A percentile compares a stretch with the other conserved stretches of the same genome.
phyloP scores from a whole-genome alignment of 2,113 vertebrate species.

The Platichthys flesus region DNA sequence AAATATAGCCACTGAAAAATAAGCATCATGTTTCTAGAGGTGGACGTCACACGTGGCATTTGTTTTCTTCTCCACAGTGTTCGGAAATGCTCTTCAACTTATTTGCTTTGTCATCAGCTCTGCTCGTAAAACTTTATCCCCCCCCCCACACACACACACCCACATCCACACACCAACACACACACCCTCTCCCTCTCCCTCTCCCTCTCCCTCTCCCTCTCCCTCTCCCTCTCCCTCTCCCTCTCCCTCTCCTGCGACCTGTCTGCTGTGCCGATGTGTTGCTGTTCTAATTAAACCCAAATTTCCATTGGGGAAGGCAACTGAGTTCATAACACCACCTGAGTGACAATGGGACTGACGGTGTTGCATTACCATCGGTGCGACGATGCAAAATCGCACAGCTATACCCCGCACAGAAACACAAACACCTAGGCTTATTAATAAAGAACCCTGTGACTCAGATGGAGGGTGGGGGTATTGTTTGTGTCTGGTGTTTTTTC shows the following conservation, averaged over 20 bases:
- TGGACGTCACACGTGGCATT: neutral
- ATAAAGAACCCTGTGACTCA: constrained; percentile 19
- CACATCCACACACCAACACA: neutral
- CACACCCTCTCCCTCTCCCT: neutral
- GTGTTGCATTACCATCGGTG: constrained; percentile 44
- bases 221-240: too few relatives aligned
- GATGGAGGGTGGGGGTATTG: constrained; percentile 8
- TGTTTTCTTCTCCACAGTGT: neutral
- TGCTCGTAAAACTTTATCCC: neutral
- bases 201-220: too few relatives aligned
- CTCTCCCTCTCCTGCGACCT: constrained; percentile 13
- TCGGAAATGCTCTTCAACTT: neutral
- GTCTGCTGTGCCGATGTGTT: constrained; percentile 36
- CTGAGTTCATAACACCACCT: constrained; percentile 38
- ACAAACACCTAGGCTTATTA: constrained; percentile 39
- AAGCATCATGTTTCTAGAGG: neutral
- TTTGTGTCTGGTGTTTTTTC: constrained; percentile 36
- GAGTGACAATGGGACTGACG: constrained; percentile 33
- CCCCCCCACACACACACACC: constrained; percentile 1
- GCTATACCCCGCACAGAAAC: constrained; percentile 7
- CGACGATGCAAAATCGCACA: neutral
- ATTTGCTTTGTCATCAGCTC: neutral
- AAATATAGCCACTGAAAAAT: neutral
- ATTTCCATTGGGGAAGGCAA: constrained; percentile 25
- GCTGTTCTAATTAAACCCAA: constrained; percentile 47